Percentiles rank a stretch among this genome's conserved stretches.
These are phyloP conservation scores for Chionoecetes opilio DNA, from an alignment of 1,140 invertebrate species.

Conservation along the genomic window DNA sequence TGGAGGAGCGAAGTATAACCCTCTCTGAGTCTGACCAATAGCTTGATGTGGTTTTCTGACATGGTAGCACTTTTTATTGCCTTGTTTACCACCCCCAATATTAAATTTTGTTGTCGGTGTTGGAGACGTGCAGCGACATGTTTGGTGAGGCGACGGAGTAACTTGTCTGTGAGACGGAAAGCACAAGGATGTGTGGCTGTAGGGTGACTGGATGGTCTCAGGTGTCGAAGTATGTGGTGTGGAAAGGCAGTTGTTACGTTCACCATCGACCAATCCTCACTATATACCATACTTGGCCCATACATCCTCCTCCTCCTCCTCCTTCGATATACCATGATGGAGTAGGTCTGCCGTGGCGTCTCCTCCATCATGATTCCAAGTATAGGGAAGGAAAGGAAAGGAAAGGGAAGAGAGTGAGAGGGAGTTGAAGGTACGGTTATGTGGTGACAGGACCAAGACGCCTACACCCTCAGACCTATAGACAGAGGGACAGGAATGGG, in stretches of 20 bases:
- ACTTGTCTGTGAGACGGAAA: too few relatives aligned
- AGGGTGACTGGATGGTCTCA: not conserved
- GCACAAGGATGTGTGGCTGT: not conserved
- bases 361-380: not conserved
- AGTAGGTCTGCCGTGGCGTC: not conserved
- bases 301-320: not conserved
- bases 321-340: not conserved
- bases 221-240: not conserved
- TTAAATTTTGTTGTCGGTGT: not conserved
- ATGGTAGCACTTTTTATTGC: not conserved
- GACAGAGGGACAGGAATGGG: too few relatives aligned
- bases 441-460: too few relatives aligned
- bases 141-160: too few relatives aligned
- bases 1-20: not conserved
- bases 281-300: not conserved
- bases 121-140: not conserved
- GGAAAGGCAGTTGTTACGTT: too few relatives aligned
- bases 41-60: too few relatives aligned
- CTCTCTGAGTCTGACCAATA: not conserved
- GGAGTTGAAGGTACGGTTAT: too few relatives aligned
- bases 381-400: not conserved
- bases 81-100: not conserved
- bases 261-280: not conserved
- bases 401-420: not conserved
- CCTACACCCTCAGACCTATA: too few relatives aligned